Base-by-base conservation (phyloP, 1,140 invertebrate genomes). In the Cephus cinctus region DNA sequence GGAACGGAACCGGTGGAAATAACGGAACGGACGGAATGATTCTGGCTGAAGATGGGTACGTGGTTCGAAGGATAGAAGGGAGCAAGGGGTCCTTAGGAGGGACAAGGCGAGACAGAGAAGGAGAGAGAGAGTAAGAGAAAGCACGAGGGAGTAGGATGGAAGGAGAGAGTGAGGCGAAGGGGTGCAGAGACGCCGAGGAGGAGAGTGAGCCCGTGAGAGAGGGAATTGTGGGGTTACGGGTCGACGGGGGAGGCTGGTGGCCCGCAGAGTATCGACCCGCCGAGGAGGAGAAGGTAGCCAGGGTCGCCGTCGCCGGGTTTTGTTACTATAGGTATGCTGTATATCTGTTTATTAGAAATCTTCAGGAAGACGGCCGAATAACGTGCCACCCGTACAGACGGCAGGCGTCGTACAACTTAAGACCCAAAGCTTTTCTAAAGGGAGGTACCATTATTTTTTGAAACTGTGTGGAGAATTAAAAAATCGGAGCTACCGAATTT, bases 201-300 rank as follows among this genome's bases (percentile, higher is more conserved):
- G 43, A 51, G 54, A 40, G 45, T 25, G 44, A 55, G 54, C n/a
- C n/a, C n/a, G n/a, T n/a, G n/a, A n/a, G n/a, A n/a, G n/a, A n/a
- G n/a, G n/a, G n/a, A n/a, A n/a, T n/a, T n/a, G n/a, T n/a, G n/a
- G n/a, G n/a, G n/a, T n/a, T n/a, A n/a, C 44, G 48, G 23, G 38
- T 41, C 20, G 32, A 36, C 39, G 53, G 52, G 54, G 43, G 50
- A 55, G 56, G 62, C 58, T 63, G 66, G 55, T 56, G 57, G 67
- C 61, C 69, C 67, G 71, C 66, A 65, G 65, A 74, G 69, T 76
- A 76, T 76, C 73, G 73, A 76, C 70, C 73, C 69, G 63, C 47
- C 55, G 63, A 47, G 53, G 57, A 65, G 63, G 54, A 63, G 63
- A 65, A 65, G 53, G 63, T 60, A 64, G 59, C 63, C 57, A 57